Conservation (phyloP, 2,888 invertebrate species). For the Parnassius orleans region DNA sequence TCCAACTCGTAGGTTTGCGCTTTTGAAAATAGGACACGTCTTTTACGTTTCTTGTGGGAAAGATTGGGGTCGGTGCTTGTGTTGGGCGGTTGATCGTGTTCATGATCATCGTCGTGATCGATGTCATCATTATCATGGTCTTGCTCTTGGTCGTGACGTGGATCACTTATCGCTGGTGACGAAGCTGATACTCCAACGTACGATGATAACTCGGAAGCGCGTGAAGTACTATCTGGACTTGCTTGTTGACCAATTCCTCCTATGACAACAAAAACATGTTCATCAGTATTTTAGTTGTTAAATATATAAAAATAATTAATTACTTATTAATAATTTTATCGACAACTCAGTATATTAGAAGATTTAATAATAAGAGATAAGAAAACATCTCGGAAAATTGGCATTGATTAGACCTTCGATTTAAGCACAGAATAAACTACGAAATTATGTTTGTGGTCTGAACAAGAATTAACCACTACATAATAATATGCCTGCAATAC, state of each 20-base stretch:
- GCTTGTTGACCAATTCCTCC: slow-evolving; percentile 84
- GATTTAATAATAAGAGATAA: no score
- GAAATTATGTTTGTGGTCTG: background rate
- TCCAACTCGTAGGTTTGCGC: slow-evolving; percentile 98
- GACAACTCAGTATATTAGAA: no score
- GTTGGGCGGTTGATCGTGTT: slow-evolving; percentile 64
- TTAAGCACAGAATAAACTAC: no score
- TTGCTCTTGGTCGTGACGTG: slow-evolving; percentile 55
- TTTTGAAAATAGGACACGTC: slow-evolving; percentile 98
- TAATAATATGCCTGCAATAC: slow-evolving; percentile 35
- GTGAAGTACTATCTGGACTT: slow-evolving; percentile 93
- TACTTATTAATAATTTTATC: no score
- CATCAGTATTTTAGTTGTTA: slow-evolving; percentile 1
- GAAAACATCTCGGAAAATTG: no score
- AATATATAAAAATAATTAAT: no score
- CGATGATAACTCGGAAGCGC: slow-evolving; percentile 88
- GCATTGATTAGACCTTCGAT: no score
- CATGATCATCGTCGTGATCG: slow-evolving; percentile 82
- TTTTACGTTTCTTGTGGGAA: slow-evolving; percentile 93
- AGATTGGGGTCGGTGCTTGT: slow-evolving; percentile 67
- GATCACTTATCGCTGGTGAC: slow-evolving; percentile 60
- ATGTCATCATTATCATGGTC: slow-evolving; percentile 78
- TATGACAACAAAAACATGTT: slow-evolving; percentile 44
- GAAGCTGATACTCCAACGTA: slow-evolving; percentile 71
- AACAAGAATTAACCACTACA: slow-evolving; percentile 31